phyloP scores from a whole-genome alignment of 2,888 invertebrate species.

The Andricus quercusramuli region DNA sequence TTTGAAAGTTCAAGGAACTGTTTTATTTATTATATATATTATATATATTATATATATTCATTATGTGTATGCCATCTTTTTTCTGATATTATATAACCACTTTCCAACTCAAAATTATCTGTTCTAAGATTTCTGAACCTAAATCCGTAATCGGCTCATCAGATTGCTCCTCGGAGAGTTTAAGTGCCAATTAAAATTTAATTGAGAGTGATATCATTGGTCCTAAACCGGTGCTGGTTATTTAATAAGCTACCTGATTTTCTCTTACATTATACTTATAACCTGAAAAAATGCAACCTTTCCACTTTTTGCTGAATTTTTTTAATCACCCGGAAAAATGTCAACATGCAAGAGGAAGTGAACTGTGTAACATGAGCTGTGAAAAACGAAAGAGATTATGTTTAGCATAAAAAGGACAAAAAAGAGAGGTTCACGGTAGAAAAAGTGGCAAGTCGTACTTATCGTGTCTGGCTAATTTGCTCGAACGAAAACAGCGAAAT shows the following conservation, averaged over 20 bases:
- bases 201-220: slow-evolving; percentile 13
- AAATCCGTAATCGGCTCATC: neutral
- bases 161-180: neutral
- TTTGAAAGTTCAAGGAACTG: too few species aligned
- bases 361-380: slow-evolving; percentile 31
- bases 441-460: slow-evolving; percentile 18
- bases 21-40: too few species aligned
- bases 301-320: neutral
- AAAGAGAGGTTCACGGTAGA: neutral
- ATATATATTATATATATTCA: too few species aligned
- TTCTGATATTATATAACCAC: too few species aligned
- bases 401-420: slow-evolving; percentile 23
- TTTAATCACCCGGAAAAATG: neutral
- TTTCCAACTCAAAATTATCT: neutral
- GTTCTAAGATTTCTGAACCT: neutral
- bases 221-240: slow-evolving; percentile 3
- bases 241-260: slow-evolving; percentile 28
- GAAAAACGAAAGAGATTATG: slow-evolving; percentile 23
- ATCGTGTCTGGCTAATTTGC: slow-evolving; percentile 36
- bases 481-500: slow-evolving; percentile 54
- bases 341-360: slow-evolving; percentile 25
- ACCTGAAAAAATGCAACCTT: neutral
- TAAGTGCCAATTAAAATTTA: slow-evolving; percentile 37
- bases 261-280: neutral
- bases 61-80: too few species aligned